These are phyloP conservation scores for Melipona quadrifasciata DNA, from an alignment of 1,140 invertebrate genomes.

Conservation along the genomic window DNA sequence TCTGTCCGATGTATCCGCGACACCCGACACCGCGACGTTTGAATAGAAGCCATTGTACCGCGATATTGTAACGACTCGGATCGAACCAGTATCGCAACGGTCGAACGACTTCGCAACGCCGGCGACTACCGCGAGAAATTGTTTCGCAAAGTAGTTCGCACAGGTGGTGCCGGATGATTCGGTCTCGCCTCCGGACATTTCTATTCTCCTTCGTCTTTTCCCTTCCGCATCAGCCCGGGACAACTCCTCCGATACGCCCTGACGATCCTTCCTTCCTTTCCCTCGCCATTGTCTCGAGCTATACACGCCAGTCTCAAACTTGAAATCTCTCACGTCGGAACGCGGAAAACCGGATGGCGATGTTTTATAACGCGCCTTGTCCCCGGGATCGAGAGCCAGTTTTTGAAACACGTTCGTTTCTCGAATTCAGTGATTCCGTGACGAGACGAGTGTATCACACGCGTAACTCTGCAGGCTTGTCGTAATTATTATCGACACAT, in stretches of 20 bases:
- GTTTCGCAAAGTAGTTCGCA: constrained; percentile 68
- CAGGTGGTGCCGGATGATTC: constrained; percentile 66
- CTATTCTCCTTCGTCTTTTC: constrained; percentile 43
- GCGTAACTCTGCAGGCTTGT: too few species aligned
- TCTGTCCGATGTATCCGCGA: constrained; percentile 47
- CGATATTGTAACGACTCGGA: constrained; percentile 63
- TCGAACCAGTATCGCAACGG: constrained; percentile 68
- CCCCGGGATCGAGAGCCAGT: background rate
- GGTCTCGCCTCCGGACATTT: constrained; percentile 58
- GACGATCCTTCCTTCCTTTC: constrained; percentile 41
- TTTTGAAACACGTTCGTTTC: background rate
- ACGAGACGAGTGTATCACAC: too few species aligned
- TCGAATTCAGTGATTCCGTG: too few species aligned
- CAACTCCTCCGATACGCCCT: background rate
- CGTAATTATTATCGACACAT: too few species aligned
- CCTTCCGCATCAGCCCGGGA: background rate
- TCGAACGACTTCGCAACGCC: constrained; percentile 56
- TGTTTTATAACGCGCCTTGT: background rate
- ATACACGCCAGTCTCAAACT: constrained; percentile 36
- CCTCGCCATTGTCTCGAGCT: constrained; percentile 61
- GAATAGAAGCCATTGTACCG: constrained; percentile 61
- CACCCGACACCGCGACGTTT: constrained; percentile 59
- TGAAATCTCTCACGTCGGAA: constrained; percentile 20
- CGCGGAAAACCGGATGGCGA: background rate
- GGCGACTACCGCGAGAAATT: constrained; percentile 60